Conservation (phyloP, 2,888 invertebrate genomes). For the Hypena proboscidalis region DNA sequence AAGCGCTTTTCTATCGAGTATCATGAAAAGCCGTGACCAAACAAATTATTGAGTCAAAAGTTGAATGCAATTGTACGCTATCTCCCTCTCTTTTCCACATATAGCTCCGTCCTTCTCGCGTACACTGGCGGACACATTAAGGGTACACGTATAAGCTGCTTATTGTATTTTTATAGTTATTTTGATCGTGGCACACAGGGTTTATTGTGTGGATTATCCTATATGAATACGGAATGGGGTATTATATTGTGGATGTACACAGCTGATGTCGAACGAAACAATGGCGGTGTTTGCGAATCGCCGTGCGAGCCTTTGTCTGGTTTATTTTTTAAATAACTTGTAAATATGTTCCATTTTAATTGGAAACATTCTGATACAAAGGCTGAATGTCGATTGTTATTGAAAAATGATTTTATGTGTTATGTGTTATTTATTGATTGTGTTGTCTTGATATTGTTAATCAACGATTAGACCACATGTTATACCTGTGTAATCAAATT, state of each 20-base stretch:
- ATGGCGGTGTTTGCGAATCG: slow-evolving; percentile 68
- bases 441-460: not conserved
- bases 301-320: slow-evolving; percentile 55
- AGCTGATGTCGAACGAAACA: slow-evolving; percentile 75
- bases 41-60: slow-evolving; percentile 63
- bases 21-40: slow-evolving; percentile 56
- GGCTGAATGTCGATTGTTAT: slow-evolving; percentile 14
- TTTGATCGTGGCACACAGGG: slow-evolving; percentile 78
- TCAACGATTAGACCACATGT: too few species aligned
- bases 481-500: too few species aligned
- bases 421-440: not conserved
- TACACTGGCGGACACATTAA: slow-evolving; percentile 70
- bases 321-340: slow-evolving; percentile 66
- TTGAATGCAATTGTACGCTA: slow-evolving; percentile 44
- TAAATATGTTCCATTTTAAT: slow-evolving; percentile 56
- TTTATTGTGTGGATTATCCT: slow-evolving; percentile 74
- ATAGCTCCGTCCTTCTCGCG: slow-evolving; percentile 42
- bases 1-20: slow-evolving; percentile 43
- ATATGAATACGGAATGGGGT: slow-evolving; percentile 75
- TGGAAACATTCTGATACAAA: slow-evolving; percentile 13
- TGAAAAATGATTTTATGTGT: slow-evolving; percentile 3
- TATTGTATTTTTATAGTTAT: slow-evolving; percentile 85
- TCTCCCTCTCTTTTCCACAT: slow-evolving; percentile 23
- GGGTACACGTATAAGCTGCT: slow-evolving; percentile 80
- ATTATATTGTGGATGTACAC: slow-evolving; percentile 78